Base-by-base conservation (phyloP, 2,113 vertebrate species). In the Raja brachyura region DNA sequence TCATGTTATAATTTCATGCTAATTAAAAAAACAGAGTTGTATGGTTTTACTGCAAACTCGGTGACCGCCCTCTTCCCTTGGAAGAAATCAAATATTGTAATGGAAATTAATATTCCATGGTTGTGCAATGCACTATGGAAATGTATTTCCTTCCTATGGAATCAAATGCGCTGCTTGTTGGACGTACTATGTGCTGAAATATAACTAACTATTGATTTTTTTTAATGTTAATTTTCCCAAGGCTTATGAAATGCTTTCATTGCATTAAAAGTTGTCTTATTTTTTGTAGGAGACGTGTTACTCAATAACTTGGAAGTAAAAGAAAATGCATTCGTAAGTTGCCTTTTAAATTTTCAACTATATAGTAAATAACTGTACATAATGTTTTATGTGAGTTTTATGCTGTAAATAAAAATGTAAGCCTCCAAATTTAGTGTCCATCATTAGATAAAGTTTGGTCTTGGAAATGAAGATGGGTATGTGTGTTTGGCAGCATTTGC, bases 311-410 rank as follows among this genome's bases (percentile, higher is more conserved):
- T 99, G 94, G 97, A 97, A 96, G 99, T 99, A 96, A 99, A 99
- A 95, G 99, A 99, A 96, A 99, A 99, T 97, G 99, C 98, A 22
- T 94, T 99, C 97, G 99, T 99, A 97, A 96, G 98, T 96, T 94
- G 16, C 4, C 11, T 73, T 93, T 93, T 0, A 93, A 31, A 93
- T 68, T 90, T 90, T 93, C 20, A 59, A 93, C 93, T 28, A 11
- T 59, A n/a, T 93, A 73, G 6, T 0, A 61, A 63, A 18, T 31
- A 18, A 73, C n/a, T 88, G 13, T 86, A 14, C 66, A 31, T 88
- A 93, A 61, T 4, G 3, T 86, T 22, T 33, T 90, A 6, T 68
- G 22, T 63, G 31, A 39, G 6, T 11, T 66, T 92, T 92, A 31
- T 22, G 73, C 66, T 90, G 13, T 14, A 33, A 68, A 10, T 33